Conservation (phyloP, 2,888 invertebrate species). For the Nezara viridula region DNA sequence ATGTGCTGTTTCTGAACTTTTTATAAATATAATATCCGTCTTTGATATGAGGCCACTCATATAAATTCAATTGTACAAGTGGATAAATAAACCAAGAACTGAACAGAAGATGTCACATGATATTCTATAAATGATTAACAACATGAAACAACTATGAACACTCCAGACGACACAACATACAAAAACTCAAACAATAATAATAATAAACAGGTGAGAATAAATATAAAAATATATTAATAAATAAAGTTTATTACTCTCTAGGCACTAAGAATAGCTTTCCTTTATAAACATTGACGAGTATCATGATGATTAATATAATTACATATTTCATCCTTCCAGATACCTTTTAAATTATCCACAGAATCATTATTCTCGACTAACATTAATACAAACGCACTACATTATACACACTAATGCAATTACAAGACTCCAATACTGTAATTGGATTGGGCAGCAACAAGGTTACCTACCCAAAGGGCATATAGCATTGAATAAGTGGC, state of each 20-base stretch:
- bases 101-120: too few relatives aligned
- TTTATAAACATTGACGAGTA: background rate
- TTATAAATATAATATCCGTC: too few relatives aligned
- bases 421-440: background rate
- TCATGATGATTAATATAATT: conserved; percentile 6
- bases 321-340: background rate
- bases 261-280: background rate
- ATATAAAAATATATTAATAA: background rate
- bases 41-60: too few relatives aligned
- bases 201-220: background rate
- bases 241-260: background rate
- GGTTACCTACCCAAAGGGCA: conserved; percentile 54
- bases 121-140: too few relatives aligned
- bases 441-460: background rate
- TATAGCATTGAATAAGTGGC: conserved; percentile 60
- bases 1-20: too few relatives aligned
- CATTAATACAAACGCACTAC: too few relatives aligned
- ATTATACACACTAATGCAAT: too few relatives aligned
- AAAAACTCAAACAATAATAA: background rate
- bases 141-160: background rate
- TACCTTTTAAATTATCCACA: background rate
- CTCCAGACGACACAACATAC: background rate
- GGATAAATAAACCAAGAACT: too few relatives aligned
- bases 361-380: background rate
- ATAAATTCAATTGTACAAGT: too few relatives aligned